phyloP scores from a whole-genome alignment of 2,113 vertebrate genomes.

The Limanda limanda region DNA sequence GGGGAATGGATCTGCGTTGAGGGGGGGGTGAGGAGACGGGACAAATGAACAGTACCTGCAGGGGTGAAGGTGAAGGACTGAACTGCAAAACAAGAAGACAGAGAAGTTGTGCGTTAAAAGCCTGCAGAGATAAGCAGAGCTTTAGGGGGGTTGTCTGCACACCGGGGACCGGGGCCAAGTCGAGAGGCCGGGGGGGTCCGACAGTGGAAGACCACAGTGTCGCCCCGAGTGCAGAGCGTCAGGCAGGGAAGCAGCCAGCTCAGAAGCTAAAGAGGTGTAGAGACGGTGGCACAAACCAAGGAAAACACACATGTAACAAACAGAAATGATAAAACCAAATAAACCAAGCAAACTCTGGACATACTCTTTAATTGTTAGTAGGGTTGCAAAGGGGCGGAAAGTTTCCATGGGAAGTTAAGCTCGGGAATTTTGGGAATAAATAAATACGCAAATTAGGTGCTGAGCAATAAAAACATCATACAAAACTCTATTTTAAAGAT shows the following conservation, averaged over 20 bases:
- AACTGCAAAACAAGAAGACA: conserved; percentile 94
- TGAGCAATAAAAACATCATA: too few relatives aligned
- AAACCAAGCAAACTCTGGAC: conserved; percentile 3
- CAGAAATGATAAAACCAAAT: conserved; percentile 55
- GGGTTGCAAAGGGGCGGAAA: too few relatives aligned
- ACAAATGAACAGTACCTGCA: conserved; percentile 92
- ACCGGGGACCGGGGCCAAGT: conserved; percentile 35
- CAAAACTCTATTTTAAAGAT: too few relatives aligned
- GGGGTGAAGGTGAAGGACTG: conserved; percentile 93
- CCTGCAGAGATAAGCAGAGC: conserved; percentile 73
- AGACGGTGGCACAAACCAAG: conserved; percentile 58
- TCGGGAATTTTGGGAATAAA: too few relatives aligned
- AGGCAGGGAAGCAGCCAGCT: conserved; percentile 80
- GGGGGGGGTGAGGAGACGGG: conserved; percentile 78
- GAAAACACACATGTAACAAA: conserved; percentile 58
- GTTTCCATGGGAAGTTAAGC: too few relatives aligned
- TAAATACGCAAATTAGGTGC: too few relatives aligned
- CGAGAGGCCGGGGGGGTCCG: background rate
- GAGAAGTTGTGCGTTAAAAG: conserved; percentile 86
- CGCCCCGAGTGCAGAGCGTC: conserved; percentile 64
- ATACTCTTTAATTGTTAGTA: background rate
- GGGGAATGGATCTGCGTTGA: conserved; percentile 39
- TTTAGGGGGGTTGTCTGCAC: conserved; percentile 60
- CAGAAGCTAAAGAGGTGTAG: conserved; percentile 65
- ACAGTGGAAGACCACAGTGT: conserved; percentile 15